Evolutionary conservation across 2,888 invertebrate species (phyloP), one percentile per base, ranked within the genome.

Genomic region (Netelia inedita): DNA sequence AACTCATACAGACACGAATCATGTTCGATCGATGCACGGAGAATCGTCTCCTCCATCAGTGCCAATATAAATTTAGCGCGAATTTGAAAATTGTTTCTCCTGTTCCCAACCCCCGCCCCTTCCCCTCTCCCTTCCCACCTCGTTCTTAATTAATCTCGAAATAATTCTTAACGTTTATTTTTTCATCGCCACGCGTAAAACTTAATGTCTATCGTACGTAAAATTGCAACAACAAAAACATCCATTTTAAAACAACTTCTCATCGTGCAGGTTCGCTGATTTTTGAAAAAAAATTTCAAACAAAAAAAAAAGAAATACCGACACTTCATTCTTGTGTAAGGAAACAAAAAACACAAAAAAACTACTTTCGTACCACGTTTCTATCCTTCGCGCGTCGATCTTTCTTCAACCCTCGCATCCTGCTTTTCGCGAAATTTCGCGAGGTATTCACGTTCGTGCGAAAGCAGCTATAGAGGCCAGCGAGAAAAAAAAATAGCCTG

Each of bases 31-130:
- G 53, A 63, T 50, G 63, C 50, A 53, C 63, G 50, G 50, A 63
- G 9, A 14, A 61, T 73, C 57, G 28, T 73, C 59, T 59, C 43
- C 69, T 53, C 41, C 53, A 69, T 63, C 53, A 79, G 79, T 72
- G 72, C 71, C 79, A 79, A 79, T 79, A 10, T 65, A 79, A 72
- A 72, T 79, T 65, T 53, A 78, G 19, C 50, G 78, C 23, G 3
- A 50, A 78, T 41, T 55, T 5, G 46, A 19, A 57, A 16, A 19
- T 69, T 16, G 69, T 76, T 65, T 41, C 21, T 50, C 69, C 57
- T 14, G 61, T 50, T 3, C 11, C 50, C n/a, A n/a, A 28, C 46
- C 59, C 19, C n/a, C 46, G 61, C 59, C 61, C 50, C n/a, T n/a
- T n/a, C n/a, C 78, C 61, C 61, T 71, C 61, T n/a, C 10, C 43